Base-by-base conservation (phyloP, 2,797 vertebrate species). In the Anas bernieri region DNA sequence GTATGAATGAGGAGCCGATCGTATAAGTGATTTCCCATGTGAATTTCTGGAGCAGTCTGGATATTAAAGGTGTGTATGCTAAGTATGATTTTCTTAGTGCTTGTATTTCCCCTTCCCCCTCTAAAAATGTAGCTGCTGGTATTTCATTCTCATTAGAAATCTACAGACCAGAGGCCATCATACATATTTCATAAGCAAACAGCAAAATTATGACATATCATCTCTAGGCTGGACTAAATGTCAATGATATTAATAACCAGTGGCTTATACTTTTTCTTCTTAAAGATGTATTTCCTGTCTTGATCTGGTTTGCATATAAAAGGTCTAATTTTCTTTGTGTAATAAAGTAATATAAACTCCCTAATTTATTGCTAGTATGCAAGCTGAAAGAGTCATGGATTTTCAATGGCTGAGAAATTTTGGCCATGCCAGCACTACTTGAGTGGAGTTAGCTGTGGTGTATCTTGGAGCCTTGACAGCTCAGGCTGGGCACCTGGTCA, bases 211-310 rank as follows among this genome's bases (percentile, higher is more conserved):
- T 31, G 58, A 92, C 87, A 79, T 58, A 87, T 86, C 68, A 74
- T 80, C 37, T 88, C 72, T 86, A 93, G 52, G 63, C 48, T 88
- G 74, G 80, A 79, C 87, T 90, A 92, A 95, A 94, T 88, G 80
- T 80, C 94, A 93, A 55, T 35, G 85, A 61, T 90, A 96, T 80
- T 83, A 92, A 92, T 92, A 95, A 94, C 67, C 58, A n/a, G 52
- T 62, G 37, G 77, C 90, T 92, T 91, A 77, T 67, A 90, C 80
- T 43, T 92, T 88, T 96, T 83, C 48, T 82, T 90, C 77, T 77
- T 86, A 50, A 86, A 90, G 87, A 88, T 62, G 4, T 83, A 92
- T 95, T 88, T 90, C 41, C 48, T 88, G 56, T 77, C 80, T 88
- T 70, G 63, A 88, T 75, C 61, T 39, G 9, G 25, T 90, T 96